phyloP scores from a whole-genome alignment of 2,888 invertebrate genomes.

The Microctonus hyperodae region DNA sequence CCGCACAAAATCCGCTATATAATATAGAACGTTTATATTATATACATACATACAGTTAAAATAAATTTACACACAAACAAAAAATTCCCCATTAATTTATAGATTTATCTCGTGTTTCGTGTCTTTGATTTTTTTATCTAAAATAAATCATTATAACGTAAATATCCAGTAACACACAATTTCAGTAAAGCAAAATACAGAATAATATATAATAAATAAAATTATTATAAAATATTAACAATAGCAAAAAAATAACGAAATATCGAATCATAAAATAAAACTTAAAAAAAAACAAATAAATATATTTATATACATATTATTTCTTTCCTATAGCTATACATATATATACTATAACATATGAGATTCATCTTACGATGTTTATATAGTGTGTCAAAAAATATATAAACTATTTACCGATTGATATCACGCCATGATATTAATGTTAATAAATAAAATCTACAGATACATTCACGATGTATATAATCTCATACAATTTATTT shows the following conservation, averaged over 20 bases:
- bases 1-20: neutral
- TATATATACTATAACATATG: too few species aligned
- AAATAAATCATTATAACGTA: constrained; percentile 8
- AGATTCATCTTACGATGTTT: too few species aligned
- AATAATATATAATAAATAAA: neutral
- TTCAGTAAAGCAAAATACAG: neutral
- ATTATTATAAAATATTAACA: neutral
- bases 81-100: neutral
- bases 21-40: neutral
- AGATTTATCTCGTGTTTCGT: constrained; percentile 20
- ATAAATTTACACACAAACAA: constrained; percentile 5
- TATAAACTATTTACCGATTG: too few species aligned
- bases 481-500: neutral
- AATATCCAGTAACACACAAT: neutral
- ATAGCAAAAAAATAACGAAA: constrained; percentile 8
- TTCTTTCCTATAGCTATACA: too few species aligned
- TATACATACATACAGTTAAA: neutral
- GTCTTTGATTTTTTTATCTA: constrained; percentile 28
- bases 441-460: neutral
- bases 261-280: too few species aligned
- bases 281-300: too few species aligned
- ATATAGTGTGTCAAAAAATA: too few species aligned
- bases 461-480: neutral
- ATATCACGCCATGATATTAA: too few species aligned
- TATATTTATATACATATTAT: too few species aligned